A percentile compares a stretch with the other conserved stretches of the same genome.
phyloP scores from a whole-genome alignment of 2,113 vertebrate species.

The Tupaia tana region DNA sequence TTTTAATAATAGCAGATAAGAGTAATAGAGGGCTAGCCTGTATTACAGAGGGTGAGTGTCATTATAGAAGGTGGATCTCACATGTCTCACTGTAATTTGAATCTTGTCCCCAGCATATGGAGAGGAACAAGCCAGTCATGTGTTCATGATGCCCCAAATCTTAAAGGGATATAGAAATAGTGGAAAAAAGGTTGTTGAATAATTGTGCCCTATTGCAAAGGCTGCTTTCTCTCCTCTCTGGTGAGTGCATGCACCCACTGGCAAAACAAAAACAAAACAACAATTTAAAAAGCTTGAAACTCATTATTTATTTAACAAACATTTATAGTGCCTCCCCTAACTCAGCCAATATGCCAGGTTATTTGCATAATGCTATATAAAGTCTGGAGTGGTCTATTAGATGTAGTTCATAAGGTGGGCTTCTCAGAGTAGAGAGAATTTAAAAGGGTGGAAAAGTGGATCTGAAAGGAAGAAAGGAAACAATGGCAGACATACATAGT shows the following conservation, averaged over 20 bases:
- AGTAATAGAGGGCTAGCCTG: neutral
- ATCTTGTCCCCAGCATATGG: too few relatives aligned
- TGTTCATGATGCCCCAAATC: too few relatives aligned
- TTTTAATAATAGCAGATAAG: neutral
- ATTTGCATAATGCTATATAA: neutral
- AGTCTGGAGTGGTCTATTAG: neutral
- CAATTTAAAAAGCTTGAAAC: neutral
- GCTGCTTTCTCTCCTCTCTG: too few relatives aligned
- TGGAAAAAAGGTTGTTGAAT: too few relatives aligned
- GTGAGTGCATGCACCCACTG: too few relatives aligned
- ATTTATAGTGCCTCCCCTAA: neutral
- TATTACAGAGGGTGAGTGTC: too few relatives aligned
- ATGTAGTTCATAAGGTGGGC: neutral
- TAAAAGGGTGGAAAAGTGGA: neutral
- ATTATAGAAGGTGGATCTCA: too few relatives aligned
- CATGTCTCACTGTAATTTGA: too few relatives aligned
- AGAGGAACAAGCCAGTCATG: too few relatives aligned
- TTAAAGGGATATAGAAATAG: too few relatives aligned
- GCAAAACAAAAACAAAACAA: too few relatives aligned
- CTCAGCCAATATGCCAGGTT: neutral
- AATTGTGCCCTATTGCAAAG: too few relatives aligned
- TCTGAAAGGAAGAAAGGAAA: neutral
- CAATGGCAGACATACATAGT: neutral
- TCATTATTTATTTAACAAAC: neutral
- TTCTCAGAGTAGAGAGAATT: neutral